Evolutionary conservation across 2,888 invertebrate genomes (phyloP), one percentile per base, ranked within the genome.

Genomic region (Phorcus lineatus): DNA sequence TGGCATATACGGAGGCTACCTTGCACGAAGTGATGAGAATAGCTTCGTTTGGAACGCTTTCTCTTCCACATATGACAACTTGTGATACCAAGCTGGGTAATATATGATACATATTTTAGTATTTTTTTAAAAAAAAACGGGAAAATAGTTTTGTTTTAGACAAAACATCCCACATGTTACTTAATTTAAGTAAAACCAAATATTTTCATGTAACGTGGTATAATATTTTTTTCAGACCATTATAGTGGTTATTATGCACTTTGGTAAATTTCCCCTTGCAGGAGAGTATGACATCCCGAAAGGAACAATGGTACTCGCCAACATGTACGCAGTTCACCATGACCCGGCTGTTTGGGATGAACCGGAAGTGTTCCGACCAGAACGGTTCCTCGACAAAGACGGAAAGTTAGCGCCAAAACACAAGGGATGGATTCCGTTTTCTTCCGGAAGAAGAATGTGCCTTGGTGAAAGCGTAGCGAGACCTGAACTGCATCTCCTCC

Each of bases 381-480:
- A 88, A 19, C 80, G 89, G 31, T 90, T 82, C 80, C 80, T 90
- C 0, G 85, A 86, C 19, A 83, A 82, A 22, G 77, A 86, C 31
- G 89, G 89, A 0, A 83, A 85, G 47, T 76, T 88, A 66, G 85
- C 82, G 11, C 84, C 87, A 2, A 88, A 87, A 84, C 88, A 86
- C 2, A 81, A 83, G 9, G 86, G 81, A 62, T 90, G 87, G 87
- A 84, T 90, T 19, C 90, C 90, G 0, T 90, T 90, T 79, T 86
- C 86, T 19, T 86, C 88, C 0, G 90, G 89, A 11, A 81, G 87
- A 40, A 78, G 90, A 31, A 87, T 87, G 7, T 90, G 90, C 83
- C 83, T 89, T 0, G 90, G 88, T 31, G 90, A 90, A 79, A 62
- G 80, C 2, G 80, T 90, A 17, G 89, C 90, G 1, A 89, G 88